These are phyloP conservation scores for Hemibagrus wyckioides DNA, from an alignment of 2,113 vertebrate species.

Conservation along the genomic window DNA sequence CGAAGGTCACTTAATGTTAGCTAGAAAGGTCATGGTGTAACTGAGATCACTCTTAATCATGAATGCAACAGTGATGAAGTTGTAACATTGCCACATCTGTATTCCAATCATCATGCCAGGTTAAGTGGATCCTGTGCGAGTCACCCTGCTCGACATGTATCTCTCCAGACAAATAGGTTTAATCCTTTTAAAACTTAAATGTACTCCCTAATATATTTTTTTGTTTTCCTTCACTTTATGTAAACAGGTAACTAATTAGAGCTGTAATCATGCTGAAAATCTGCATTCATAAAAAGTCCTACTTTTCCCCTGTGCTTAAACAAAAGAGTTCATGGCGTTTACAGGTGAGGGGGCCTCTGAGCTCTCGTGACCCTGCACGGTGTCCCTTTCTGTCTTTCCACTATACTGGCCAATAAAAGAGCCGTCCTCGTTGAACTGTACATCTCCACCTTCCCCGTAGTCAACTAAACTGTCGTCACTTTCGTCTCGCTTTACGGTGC, in stretches of 20 bases:
- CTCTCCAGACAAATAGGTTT: not conserved
- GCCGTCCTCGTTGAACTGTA: conserved; percentile 98
- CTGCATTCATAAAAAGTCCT: conserved; percentile 17
- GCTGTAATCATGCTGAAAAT: conserved; percentile 26
- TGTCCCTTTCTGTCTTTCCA: conserved; percentile 92
- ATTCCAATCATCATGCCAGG: conserved; percentile 29
- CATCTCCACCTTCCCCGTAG: conserved; percentile 96
- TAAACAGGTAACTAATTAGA: not conserved
- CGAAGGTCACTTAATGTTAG: conserved; percentile 42
- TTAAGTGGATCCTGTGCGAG: conserved; percentile 17
- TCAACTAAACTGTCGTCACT: conserved; percentile 99
- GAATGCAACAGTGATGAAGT: conserved; percentile 19
- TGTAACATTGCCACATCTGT: not conserved
- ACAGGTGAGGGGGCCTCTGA: conserved; percentile 94
- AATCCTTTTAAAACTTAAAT: not conserved
- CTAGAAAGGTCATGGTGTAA: not conserved
- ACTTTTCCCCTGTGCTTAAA: conserved; percentile 71
- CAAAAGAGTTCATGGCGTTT: conserved; percentile 97
- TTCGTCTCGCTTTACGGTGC: conserved; percentile 94
- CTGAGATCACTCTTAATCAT: conserved; percentile 8
- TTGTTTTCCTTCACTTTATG: not conserved
- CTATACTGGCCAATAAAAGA: conserved; percentile 99
- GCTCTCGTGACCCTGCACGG: conserved; percentile 89
- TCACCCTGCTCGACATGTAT: conserved; percentile 4
- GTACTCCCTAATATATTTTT: not conserved